A percentile compares a stretch with the other conserved stretches of the same genome.
phyloP scores from a whole-genome alignment of 2,888 invertebrate species.

The Cheilosia pagana region DNA sequence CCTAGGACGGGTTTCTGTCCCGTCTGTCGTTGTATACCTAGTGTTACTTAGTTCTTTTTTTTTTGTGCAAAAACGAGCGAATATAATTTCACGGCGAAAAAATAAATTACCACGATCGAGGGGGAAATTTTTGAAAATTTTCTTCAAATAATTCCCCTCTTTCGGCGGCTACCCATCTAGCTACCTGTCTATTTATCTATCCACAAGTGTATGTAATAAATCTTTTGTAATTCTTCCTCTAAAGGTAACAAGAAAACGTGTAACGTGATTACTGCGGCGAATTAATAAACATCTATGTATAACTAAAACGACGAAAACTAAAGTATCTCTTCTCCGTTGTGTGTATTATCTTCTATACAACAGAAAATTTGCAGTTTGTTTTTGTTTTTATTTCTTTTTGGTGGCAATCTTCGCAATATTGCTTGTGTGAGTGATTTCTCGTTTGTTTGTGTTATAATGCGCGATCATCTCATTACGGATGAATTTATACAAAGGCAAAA shows the following conservation, averaged over 20 bases:
- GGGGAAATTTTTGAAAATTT: neutral
- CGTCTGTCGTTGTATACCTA: constrained; percentile 40
- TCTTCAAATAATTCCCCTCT: neutral
- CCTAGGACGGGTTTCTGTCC: constrained; percentile 59
- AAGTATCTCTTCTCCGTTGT: constrained; percentile 31
- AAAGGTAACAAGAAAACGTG: constrained; percentile 20
- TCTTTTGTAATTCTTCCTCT: neutral
- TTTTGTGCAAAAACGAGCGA: constrained; percentile 12
- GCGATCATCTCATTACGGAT: constrained; percentile 72
- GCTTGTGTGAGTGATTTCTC: constrained; percentile 48
- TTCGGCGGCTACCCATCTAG: neutral
- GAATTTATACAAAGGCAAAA: constrained; percentile 72
- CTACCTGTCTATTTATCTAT: constrained; percentile 12
- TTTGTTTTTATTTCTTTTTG: constrained; percentile 69
- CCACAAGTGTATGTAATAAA: neutral
- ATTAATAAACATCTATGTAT: neutral
- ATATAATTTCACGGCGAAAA: constrained; percentile 11
- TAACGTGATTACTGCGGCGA: constrained; percentile 24
- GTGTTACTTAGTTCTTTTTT: constrained; percentile 13
- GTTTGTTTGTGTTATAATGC: constrained; percentile 68
- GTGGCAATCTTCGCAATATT: constrained; percentile 47
- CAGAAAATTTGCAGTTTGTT: constrained; percentile 56
- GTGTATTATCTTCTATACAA: constrained; percentile 7
- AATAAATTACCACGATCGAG: constrained; percentile 4
- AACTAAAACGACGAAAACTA: constrained; percentile 5